Conservation (phyloP, 2,113 vertebrate genomes). For the Sigmodon hispidus region DNA sequence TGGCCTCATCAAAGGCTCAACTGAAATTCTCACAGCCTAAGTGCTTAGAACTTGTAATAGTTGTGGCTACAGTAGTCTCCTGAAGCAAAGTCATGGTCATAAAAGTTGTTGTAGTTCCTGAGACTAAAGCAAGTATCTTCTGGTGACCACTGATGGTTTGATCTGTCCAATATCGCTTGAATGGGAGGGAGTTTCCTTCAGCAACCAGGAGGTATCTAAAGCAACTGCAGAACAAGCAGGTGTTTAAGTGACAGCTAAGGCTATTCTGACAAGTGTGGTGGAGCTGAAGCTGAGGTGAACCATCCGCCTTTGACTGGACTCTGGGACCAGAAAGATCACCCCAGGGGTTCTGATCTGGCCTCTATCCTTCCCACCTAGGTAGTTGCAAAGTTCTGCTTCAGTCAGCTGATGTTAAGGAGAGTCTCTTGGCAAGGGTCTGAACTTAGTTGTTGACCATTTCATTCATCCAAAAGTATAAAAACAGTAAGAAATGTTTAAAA, state of each 20-base stretch:
- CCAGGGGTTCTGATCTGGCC: neutral
- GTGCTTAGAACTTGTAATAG: neutral
- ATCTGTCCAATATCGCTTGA: neutral
- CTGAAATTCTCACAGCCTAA: neutral
- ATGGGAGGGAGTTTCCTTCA: neutral
- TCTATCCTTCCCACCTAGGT: neutral
- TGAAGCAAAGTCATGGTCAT: neutral
- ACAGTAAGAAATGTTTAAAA: neutral
- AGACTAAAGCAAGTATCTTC: neutral
- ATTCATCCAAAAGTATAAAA: neutral
- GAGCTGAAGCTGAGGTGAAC: neutral
- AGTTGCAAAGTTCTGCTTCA: neutral
- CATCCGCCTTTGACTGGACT: too few relatives aligned
- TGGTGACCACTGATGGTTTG: neutral
- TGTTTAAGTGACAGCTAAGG: neutral
- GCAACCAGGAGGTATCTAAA: neutral
- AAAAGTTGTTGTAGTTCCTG: neutral
- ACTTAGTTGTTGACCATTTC: too few relatives aligned
- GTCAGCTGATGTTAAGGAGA: neutral
- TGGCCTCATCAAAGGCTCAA: neutral
- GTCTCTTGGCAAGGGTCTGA: neutral
- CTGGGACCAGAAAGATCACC: neutral
- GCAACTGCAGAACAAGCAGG: neutral
- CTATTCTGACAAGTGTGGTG: neutral
- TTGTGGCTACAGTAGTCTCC: neutral